A percentile compares a stretch with the other conserved stretches of the same genome.
These are phyloP conservation scores for Busseola fusca DNA, from an alignment of 2,888 invertebrate species.

Conservation along the genomic window DNA sequence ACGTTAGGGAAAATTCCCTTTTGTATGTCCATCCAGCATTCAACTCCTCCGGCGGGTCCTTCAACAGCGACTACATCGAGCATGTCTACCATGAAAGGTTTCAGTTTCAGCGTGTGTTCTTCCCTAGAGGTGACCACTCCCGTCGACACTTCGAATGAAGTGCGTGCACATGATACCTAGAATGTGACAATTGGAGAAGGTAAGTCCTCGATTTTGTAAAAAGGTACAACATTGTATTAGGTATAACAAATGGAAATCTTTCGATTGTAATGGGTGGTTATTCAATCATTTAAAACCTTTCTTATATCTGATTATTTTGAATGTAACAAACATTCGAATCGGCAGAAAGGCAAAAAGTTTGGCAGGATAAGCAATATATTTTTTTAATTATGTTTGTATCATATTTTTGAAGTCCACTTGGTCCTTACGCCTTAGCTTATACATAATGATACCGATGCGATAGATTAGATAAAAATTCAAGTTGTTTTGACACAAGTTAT, in stretches of 20 bases:
- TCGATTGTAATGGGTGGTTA: background rate
- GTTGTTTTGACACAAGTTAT: background rate
- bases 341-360: background rate
- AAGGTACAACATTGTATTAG: background rate
- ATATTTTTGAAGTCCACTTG: background rate
- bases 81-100: conserved; percentile 92
- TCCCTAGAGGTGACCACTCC: conserved; percentile 70
- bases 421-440: background rate
- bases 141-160: conserved; percentile 80
- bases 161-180: conserved; percentile 84
- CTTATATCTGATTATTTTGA: background rate
- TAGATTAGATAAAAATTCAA: background rate
- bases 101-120: conserved; percentile 83
- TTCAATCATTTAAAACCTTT: background rate
- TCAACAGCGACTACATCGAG: conserved; percentile 91
- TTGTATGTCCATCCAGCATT: conserved; percentile 94
- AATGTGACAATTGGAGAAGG: conserved; percentile 27
- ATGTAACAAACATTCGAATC: background rate
- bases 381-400: background rate
- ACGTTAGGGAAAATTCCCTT: conserved; percentile 92
- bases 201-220: background rate
- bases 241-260: background rate
- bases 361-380: background rate
- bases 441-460: background rate
- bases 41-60: conserved; percentile 90